Evolutionary conservation across 2,888 invertebrate species (phyloP).

Genomic region (Anthophora plumipes): DNA sequence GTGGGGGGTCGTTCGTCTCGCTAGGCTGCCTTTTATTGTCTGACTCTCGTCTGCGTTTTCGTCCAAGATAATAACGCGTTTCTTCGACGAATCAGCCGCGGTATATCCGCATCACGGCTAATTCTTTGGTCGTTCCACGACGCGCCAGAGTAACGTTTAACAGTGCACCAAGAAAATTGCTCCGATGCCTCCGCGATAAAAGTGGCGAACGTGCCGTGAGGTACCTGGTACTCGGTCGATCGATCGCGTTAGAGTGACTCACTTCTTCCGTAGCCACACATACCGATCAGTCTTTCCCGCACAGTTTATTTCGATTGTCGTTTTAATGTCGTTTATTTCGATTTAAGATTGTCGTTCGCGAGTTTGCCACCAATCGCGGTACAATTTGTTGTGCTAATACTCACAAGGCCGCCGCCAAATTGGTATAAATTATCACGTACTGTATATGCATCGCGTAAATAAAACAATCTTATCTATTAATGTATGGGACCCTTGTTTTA

Average conservation of each 20-base stretch:
- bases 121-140: conserved; percentile 52
- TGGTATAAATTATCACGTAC: too few species aligned
- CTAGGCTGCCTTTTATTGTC: conserved; percentile 18
- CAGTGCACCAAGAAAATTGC: conserved; percentile 61
- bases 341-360: background rate
- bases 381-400: background rate
- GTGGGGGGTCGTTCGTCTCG: conserved; percentile 32
- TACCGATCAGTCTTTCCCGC: background rate
- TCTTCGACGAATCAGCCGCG: conserved; percentile 14
- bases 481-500: too few species aligned
- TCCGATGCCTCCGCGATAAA: conserved; percentile 65
- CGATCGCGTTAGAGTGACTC: conserved; percentile 55
- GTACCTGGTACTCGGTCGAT: conserved; percentile 71
- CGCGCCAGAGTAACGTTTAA: conserved; percentile 25
- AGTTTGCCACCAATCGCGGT: background rate
- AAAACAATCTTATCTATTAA: too few species aligned
- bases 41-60: conserved; percentile 27
- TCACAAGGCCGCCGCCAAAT: background rate
- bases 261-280: conserved; percentile 35
- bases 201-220: conserved; percentile 63
- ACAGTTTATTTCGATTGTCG: background rate
- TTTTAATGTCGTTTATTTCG: too few species aligned
- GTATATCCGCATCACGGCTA: conserved; percentile 48
- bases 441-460: too few species aligned
- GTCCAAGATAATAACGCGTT: conserved; percentile 15